Evolutionary conservation across 2,888 invertebrate genomes (phyloP), one percentile per base, ranked within the genome.

Genomic region (Nymphalis urticae): DNA sequence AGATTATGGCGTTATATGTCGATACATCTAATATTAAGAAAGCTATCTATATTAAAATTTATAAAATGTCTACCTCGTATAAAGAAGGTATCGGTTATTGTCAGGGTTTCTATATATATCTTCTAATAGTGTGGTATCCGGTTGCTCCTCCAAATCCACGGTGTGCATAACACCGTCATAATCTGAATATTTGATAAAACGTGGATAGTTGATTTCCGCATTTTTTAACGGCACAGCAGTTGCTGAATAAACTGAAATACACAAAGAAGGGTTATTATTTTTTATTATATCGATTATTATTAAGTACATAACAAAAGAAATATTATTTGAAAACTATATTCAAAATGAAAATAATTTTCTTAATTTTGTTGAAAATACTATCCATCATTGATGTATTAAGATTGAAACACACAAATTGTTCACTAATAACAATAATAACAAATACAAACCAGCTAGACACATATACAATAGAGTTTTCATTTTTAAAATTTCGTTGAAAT

Each of bases 111-210:
- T 82, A 8, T 63, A 61, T 5, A 83, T 63, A 48, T 81, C 80
- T 0, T 80, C 71, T 2, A 84, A 61, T 1, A 81, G 50, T n/a
- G 77, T 77, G 67, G 68, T 54, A 62, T 85, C 80, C 0, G 79
- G 78, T 36, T 79, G 75, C 7, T 77, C 82, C 62, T 84, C 79
- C 5, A 85, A 73, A 69, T 85, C 85, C 5, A 85, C 79, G 4
- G 65, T 71, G 48, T 82, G 81, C 54, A 79, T 59, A n/a, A 76
- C 66, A 1, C 82, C 83, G 3, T 82, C 78, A 1, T 77, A 82
- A 63, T 80, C 84, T 5, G 82, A 80, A 53, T 81, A 78, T 48
- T 83, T 72, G 27, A 84, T 76, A 73, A 71, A 82, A 3, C 83
- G 75, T 36, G 79, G 76, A 69, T 84, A 64, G 48, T 42, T 10